phyloP scores from a whole-genome alignment of 2,888 invertebrate genomes.

The Marasmarcha lunaedactyla region DNA sequence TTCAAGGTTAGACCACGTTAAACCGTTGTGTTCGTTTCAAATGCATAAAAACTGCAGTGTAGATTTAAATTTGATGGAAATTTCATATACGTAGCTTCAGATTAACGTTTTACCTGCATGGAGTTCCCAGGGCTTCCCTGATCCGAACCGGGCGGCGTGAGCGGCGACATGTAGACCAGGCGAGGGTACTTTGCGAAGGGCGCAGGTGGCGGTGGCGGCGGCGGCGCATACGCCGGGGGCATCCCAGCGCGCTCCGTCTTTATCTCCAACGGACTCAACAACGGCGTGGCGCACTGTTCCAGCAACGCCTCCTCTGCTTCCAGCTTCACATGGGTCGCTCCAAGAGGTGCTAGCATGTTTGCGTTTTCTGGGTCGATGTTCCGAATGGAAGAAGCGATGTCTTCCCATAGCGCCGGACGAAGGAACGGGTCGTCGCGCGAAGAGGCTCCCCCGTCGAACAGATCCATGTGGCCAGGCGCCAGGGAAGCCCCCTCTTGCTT shows the following conservation, averaged over 20 bases:
- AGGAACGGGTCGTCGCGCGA: slow-evolving; percentile 87
- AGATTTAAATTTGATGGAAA: too few relatives aligned
- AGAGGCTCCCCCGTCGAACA: slow-evolving; percentile 64
- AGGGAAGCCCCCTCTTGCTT: slow-evolving; percentile 77
- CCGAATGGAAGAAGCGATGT: slow-evolving; percentile 90
- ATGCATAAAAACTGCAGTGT: too few relatives aligned
- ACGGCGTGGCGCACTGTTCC: slow-evolving; percentile 75
- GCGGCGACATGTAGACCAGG: slow-evolving; percentile 82
- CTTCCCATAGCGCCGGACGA: slow-evolving; percentile 91
- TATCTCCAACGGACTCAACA: slow-evolving; percentile 83
- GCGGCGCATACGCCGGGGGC: slow-evolving; percentile 61
- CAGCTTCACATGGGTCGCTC: slow-evolving; percentile 80
- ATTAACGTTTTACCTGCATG: slow-evolving; percentile 62
- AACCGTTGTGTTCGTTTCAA: too few relatives aligned
- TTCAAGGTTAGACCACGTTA: too few relatives aligned
- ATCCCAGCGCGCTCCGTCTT: slow-evolving; percentile 79
- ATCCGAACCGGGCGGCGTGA: slow-evolving; percentile 90
- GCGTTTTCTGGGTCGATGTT: slow-evolving; percentile 92
- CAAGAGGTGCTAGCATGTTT: slow-evolving; percentile 81
- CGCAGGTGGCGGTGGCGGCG: slow-evolving; percentile 36
- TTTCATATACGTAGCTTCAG: slow-evolving; percentile 1
- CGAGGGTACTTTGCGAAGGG: slow-evolving; percentile 59
- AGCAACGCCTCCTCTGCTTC: slow-evolving; percentile 75
- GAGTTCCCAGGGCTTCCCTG: slow-evolving; percentile 85
- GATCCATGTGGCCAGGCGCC: slow-evolving; percentile 73